phyloP scores from a whole-genome alignment of 2,797 vertebrate species.

The Karalla daura region DNA sequence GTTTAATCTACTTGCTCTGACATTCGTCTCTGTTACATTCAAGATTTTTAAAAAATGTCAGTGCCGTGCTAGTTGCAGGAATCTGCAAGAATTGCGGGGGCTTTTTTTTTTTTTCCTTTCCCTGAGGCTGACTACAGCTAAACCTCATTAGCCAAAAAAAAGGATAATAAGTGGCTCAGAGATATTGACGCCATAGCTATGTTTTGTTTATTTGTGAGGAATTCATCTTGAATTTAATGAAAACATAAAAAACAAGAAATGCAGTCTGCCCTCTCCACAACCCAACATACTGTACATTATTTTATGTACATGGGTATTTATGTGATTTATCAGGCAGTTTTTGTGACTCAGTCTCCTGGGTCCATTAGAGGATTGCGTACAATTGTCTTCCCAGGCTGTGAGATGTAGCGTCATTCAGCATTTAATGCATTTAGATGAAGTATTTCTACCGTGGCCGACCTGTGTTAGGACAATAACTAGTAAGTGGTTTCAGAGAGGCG shows the following conservation, averaged over 20 bases:
- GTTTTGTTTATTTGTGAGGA: background rate
- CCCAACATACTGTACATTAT: constrained; percentile 6
- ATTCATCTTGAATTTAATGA: constrained; percentile 5
- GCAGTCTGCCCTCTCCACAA: background rate
- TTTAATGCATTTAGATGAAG: constrained; percentile 69
- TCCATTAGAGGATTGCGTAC: constrained; percentile 61
- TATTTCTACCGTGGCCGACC: constrained; percentile 25
- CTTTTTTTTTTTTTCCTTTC: constrained; percentile 20
- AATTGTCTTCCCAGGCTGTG: constrained; percentile 53
- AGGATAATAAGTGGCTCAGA: constrained; percentile 21
- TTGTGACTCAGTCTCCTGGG: constrained; percentile 34
- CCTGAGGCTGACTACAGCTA: constrained; percentile 19
- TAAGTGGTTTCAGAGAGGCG: constrained; percentile 36
- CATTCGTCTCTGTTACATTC: background rate
- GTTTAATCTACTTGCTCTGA: constrained; percentile 9
- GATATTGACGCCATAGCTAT: constrained; percentile 19
- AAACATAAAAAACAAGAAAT: background rate
- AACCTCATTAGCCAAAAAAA: constrained; percentile 33
- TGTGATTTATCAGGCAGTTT: constrained; percentile 55
- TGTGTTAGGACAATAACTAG: constrained; percentile 35
- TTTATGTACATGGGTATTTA: constrained; percentile 16
- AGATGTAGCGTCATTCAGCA: constrained; percentile 49
- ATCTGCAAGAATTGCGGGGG: constrained; percentile 1
- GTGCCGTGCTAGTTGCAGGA: constrained; percentile 8
- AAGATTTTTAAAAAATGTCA: background rate